A percentile compares a stretch with the other conserved stretches of the same genome.
phyloP scores from a whole-genome alignment of 2,888 invertebrate genomes.

The Eulithis prunata region DNA sequence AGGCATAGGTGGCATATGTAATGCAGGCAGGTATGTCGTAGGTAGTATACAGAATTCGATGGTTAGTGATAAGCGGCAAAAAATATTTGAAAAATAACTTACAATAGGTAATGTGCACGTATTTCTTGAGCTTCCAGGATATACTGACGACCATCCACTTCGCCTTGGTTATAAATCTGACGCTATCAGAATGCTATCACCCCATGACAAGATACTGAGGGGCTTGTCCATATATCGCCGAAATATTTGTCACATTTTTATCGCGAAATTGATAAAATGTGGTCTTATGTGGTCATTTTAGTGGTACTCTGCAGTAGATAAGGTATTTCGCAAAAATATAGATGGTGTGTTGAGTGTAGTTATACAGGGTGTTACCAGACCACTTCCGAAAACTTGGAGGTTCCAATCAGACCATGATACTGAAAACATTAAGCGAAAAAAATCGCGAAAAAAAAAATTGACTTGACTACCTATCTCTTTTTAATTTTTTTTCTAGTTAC shows the following conservation, averaged over 20 bases:
- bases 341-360: conserved; percentile 4
- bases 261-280: conserved; percentile 39
- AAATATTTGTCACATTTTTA: conserved; percentile 34
- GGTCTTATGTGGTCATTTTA: conserved; percentile 5
- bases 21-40: too few relatives aligned
- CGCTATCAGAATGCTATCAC: conserved; percentile 43
- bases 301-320: conserved; percentile 27
- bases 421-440: too few relatives aligned
- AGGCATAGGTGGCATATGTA: too few relatives aligned
- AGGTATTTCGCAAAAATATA: conserved; percentile 36
- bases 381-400: too few relatives aligned
- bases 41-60: too few relatives aligned
- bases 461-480: too few relatives aligned
- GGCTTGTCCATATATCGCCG: conserved; percentile 48
- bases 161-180: conserved; percentile 63
- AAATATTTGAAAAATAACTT: conserved; percentile 4
- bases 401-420: too few relatives aligned
- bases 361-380: too few relatives aligned
- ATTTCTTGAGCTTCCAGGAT: conserved; percentile 27
- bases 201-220: conserved; percentile 52
- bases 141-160: conserved; percentile 38
- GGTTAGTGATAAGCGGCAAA: too few relatives aligned
- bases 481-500: too few relatives aligned
- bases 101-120: conserved; percentile 14
- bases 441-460: too few relatives aligned